Evolutionary conservation across 2,113 vertebrate species (phyloP), one percentile per base, ranked within the genome.

Genomic region (Cavia aperea): DNA sequence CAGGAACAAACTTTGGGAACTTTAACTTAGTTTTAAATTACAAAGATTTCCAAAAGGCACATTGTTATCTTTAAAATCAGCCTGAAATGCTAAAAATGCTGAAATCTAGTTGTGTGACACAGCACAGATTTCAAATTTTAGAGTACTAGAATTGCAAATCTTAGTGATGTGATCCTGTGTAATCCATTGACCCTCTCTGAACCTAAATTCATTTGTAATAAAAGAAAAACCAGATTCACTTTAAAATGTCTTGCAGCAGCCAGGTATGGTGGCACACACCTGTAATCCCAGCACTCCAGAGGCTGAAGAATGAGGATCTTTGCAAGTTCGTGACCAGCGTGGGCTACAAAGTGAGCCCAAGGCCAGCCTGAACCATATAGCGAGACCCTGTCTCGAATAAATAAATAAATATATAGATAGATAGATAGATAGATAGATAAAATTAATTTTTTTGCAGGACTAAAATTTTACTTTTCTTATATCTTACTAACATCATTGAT

Each of bases 1-100:
- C 8, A 11, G 10, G 12, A 83, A 82, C n/a, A 65, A 96, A 77
- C 89, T 31, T 18, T 12, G 85, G 6, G 31, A 70, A 68, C 5
- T 79, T 60, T 81, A 85, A 89, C 54, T 72, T 81, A 94, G 51
- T 90, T 92, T 92, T 82, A 92, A 88, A 79, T 14, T 31, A 92
- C 29, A 49, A 88, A 60, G 36, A 24, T 23, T 90, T 81, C 26
- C 24, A 75, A 63, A 82, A 78, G 46, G 16, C 18, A 54, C 62
- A 33, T 6, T 23, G 36, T 24, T 29, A 83, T n/a, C 16, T 90
- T 78, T n/a, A 86, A 93, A 89, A 66, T 66, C 6, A 84, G 31
- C 19, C 56, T 51, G 23, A 65, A 89, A 62, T 29, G 36, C 36
- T 78, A 31, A 58, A 89, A 70, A 26, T 31, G 33, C 33, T 56